phyloP scores from a whole-genome alignment of 92 coral and sea anemone genomes.

The Umimayanthus chanpuru region DNA sequence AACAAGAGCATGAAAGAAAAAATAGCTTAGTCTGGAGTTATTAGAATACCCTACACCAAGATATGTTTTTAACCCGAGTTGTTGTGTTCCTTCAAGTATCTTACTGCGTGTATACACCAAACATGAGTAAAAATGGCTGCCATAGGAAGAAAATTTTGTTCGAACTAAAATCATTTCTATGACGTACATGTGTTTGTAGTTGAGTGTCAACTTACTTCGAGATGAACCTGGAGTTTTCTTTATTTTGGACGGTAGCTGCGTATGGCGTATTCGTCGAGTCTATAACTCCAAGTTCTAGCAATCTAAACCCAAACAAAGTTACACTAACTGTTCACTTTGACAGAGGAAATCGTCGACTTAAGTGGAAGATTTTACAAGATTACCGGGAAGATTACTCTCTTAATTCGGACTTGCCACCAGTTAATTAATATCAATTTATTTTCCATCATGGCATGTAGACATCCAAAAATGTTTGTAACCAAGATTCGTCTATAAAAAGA shows the following conservation, averaged over 20 bases:
- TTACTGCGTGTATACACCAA: not conserved
- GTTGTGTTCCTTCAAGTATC: not conserved
- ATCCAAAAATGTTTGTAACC: not conserved
- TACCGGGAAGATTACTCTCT: no score
- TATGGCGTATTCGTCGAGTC: not conserved
- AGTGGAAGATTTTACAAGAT: not conserved
- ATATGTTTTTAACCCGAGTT: no score
- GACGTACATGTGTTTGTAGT: no score
- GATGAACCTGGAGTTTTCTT: no score
- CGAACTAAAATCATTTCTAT: not conserved
- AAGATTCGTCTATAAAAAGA: not conserved
- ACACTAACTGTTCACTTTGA: not conserved
- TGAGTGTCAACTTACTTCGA: no score
- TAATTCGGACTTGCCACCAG: not conserved
- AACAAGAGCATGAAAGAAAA: not conserved
- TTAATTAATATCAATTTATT: not conserved
- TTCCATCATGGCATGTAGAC: not conserved
- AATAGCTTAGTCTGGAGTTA: no score
- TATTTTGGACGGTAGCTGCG: not conserved
- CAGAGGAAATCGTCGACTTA: not conserved
- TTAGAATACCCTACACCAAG: not conserved
- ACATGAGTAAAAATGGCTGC: not conserved
- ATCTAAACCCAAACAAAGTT: not conserved
- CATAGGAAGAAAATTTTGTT: not conserved
- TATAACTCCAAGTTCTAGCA: not conserved